These are phyloP conservation scores for Sinotaia quadrata DNA, from an alignment of 2,888 invertebrate genomes.

Conservation along the genomic window DNA sequence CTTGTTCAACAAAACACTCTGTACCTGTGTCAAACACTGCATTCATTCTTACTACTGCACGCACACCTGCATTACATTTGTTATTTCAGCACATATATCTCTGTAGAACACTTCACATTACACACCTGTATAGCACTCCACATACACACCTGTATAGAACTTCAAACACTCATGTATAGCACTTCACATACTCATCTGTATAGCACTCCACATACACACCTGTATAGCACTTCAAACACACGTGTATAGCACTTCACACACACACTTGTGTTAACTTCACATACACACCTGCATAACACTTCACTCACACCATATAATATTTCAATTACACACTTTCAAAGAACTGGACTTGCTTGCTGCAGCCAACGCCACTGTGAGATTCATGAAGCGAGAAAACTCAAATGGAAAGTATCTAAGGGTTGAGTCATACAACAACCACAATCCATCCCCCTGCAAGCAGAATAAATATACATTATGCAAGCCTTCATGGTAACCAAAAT, in stretches of 20 bases:
- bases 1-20: no score
- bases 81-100: no score
- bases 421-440: constrained; percentile 61
- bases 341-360: constrained; percentile 50
- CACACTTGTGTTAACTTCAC: neutral
- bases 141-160: constrained; percentile 3
- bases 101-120: no score
- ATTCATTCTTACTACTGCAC: no score
- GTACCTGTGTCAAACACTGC: no score
- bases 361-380: constrained; percentile 61
- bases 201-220: neutral
- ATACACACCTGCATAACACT: neutral
- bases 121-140: no score
- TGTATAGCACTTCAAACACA: neutral
- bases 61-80: no score
- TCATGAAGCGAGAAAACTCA: constrained; percentile 61
- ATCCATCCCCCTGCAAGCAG: constrained; percentile 65
- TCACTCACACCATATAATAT: neutral
- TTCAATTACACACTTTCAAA: constrained; percentile 47
- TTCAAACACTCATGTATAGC: no score
- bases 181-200: no score
- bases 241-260: neutral
- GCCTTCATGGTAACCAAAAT: no score
- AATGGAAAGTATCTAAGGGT: constrained; percentile 66
- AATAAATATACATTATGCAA: no score